Conservation (phyloP, 2,888 invertebrate species). For the Ophonus ardosiacus region DNA sequence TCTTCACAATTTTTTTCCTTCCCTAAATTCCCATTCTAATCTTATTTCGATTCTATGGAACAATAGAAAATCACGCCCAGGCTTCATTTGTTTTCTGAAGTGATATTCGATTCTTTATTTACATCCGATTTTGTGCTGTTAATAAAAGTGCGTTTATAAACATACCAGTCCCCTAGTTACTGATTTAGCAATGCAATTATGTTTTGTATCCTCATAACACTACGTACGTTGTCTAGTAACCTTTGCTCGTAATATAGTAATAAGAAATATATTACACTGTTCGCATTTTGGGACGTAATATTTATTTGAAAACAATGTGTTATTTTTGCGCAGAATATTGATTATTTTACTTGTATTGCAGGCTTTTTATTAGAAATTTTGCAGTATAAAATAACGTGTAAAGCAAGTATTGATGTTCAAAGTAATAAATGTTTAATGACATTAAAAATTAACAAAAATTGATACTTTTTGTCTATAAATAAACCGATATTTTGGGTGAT, state of each 20-base stretch:
- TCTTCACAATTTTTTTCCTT: neutral
- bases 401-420: neutral
- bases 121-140: slow-evolving; percentile 5
- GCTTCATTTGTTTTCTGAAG: slow-evolving; percentile 23
- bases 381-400: neutral
- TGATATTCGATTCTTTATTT: slow-evolving; percentile 18
- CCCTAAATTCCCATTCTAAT: neutral
- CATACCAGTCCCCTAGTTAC: slow-evolving; percentile 13
- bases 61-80: slow-evolving; percentile 16
- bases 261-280: slow-evolving; percentile 10
- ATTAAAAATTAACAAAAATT: slow-evolving; percentile 21
- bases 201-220: slow-evolving; percentile 16
- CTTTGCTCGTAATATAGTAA: slow-evolving; percentile 25
- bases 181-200: slow-evolving; percentile 11
- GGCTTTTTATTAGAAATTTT: neutral
- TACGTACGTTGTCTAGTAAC: neutral
- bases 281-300: neutral
- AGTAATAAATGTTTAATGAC: slow-evolving; percentile 2
- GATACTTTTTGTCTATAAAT: slow-evolving; percentile 7
- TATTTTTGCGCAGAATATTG: neutral
- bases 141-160: slow-evolving; percentile 36
- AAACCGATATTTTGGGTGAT: neutral
- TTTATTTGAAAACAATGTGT: neutral
- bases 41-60: neutral
- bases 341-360: neutral